A percentile compares a stretch with the other conserved stretches of the same genome.
phyloP scores from a whole-genome alignment of 1,140 invertebrate species.

The Drosophila punjabiensis region DNA sequence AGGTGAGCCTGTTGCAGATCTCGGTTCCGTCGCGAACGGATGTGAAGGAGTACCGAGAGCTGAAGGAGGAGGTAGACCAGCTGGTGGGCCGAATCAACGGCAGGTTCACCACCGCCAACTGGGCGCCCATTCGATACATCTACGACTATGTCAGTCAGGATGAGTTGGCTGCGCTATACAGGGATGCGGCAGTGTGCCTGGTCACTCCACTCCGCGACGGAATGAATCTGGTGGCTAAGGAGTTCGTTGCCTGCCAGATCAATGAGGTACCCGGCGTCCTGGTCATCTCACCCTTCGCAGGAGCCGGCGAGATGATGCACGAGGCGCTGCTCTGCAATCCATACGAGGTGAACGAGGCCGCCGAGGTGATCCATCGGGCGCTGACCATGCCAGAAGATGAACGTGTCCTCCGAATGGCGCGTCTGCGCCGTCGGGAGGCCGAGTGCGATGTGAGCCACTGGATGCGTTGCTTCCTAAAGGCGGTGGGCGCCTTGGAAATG shows the following conservation, averaged over 20 bases:
- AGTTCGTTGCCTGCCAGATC: constrained; percentile 96
- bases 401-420: constrained; percentile 93
- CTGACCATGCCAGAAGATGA: constrained; percentile 96
- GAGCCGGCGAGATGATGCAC: constrained; percentile 96
- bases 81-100: constrained; percentile 95
- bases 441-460: constrained; percentile 95
- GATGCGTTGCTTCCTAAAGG: constrained; percentile 95
- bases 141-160: constrained; percentile 95
- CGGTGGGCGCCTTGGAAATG: constrained; percentile 93
- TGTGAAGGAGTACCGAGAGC: constrained; percentile 95
- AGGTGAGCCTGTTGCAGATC: constrained; percentile 93
- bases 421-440: constrained; percentile 92
- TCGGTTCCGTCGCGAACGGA: constrained; percentile 95
- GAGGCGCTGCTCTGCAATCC: constrained; percentile 96
- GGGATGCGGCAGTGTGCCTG: constrained; percentile 93
- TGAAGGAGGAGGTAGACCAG: constrained; percentile 96
- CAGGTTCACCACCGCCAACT: constrained; percentile 94
- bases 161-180: constrained; percentile 93
- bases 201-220: constrained; percentile 95
- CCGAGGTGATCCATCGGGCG: constrained; percentile 94
- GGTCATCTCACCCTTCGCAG: constrained; percentile 95
- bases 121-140: constrained; percentile 96
- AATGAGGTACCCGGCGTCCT: constrained; percentile 94
- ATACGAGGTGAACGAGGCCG: constrained; percentile 94
- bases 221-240: constrained; percentile 97